phyloP scores from a whole-genome alignment of 2,797 vertebrate genomes.

The Euphonia xanthogaster region DNA sequence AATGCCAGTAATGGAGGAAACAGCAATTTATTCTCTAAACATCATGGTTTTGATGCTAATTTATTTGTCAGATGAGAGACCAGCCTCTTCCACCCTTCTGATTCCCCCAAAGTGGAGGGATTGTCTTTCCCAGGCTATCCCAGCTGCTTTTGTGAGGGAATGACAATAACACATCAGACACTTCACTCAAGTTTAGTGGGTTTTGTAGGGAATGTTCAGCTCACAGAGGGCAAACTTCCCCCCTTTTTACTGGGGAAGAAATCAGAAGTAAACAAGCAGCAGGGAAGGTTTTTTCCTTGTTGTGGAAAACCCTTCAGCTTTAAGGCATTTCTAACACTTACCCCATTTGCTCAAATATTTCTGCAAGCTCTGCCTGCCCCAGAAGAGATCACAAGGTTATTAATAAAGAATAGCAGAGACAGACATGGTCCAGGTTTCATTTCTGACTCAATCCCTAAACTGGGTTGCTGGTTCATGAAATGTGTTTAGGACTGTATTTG shows the following conservation, averaged over 20 bases:
- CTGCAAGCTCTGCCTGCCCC: background rate
- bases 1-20: background rate
- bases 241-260: background rate
- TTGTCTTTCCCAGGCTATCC: background rate
- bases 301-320: background rate
- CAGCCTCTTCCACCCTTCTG: background rate
- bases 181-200: background rate
- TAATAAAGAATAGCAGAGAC: background rate
- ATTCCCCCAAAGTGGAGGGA: background rate
- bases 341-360: background rate
- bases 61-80: background rate
- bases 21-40: background rate
- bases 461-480: background rate
- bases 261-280: background rate
- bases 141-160: background rate
- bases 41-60: background rate
- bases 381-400: background rate
- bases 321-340: constrained; percentile 15
- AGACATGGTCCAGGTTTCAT: background rate
- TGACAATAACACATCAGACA: background rate
- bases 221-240: background rate
- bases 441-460: background rate
- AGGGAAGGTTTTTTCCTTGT: background rate
- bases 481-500: background rate
- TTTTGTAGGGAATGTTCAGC: background rate